Evolutionary conservation across 2,797 vertebrate genomes (phyloP), one percentile per base, ranked within the genome.

Genomic region (Thalassophryne amazonica): DNA sequence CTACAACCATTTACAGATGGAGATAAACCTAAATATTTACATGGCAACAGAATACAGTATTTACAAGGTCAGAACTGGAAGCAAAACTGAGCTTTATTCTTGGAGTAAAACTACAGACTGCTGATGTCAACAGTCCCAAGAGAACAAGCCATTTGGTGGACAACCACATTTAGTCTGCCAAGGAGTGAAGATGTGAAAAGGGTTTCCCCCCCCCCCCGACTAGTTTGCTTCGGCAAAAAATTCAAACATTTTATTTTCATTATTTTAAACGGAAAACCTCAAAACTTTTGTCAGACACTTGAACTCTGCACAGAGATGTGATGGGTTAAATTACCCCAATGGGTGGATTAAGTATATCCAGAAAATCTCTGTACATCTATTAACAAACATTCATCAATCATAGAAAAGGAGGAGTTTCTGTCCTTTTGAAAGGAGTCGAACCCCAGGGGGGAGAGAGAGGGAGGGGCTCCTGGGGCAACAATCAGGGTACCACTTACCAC

Each of bases 1-100:
- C 84, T 85, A 86, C 71, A 86, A 80, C 78, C 76, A 83, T 87
- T 86, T 87, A 88, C 85, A 89, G 60, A 73, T 16, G 58, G 54
- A 73, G 73, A 76, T 73, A 80, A 79, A 82, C 78, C 80, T 73
- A 72, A 60, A 63, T 69, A 79, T 87, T 87, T 86, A 89, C 85
- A 86, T 30, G 45, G 50, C 63, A 73, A 81, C 68, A 78, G 83
- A 77, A 85, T 72, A 80, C 76, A 76, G 68, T 87, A 87, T 89
- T 39, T 87, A 89, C 85, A 86, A 62, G 68, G 51, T 60, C 24
- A 56, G 53, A 47, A 64, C 28, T 64, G 60, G 40, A 79, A 74
- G 57, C 36, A 49, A 59, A n/a, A 69, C 22, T 21, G 31, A 73
- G 46, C 54, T 60, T 32, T 23, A 34, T 24, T 56, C 65, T 30